Conservation (phyloP, 2,113 vertebrate genomes). For the Psilopsiagon aymara region DNA sequence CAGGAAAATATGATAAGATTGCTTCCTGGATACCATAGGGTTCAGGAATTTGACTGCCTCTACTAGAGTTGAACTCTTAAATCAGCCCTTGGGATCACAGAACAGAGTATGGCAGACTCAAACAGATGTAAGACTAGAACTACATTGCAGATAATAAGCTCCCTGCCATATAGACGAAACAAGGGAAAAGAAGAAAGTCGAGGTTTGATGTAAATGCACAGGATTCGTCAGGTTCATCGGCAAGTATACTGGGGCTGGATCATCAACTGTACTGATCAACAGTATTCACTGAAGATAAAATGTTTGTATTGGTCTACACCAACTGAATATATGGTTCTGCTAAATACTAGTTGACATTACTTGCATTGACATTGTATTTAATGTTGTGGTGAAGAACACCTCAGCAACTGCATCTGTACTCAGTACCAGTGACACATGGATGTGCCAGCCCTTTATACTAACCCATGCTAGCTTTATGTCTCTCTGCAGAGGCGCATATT, state of each 20-base stretch:
- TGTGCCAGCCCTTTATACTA: accelerated
- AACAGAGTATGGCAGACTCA: neutral
- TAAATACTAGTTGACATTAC: neutral
- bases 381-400: neutral
- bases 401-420: neutral
- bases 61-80: neutral
- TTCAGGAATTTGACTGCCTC: neutral
- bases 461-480: neutral
- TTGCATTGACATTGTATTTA: neutral
- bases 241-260: neutral
- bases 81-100: neutral
- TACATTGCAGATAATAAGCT: neutral
- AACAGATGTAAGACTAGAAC: neutral
- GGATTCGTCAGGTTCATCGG: neutral
- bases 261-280: neutral
- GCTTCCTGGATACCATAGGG: neutral
- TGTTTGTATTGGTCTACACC: neutral
- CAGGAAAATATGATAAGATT: neutral
- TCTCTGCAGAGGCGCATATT: neutral
- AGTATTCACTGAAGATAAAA: neutral
- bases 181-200: neutral
- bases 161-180: neutral
- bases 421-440: accelerated
- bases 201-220: neutral
- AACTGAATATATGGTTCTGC: neutral